phyloP scores from a whole-genome alignment of 2,797 vertebrate species.

The Petrocephalus schoutedeni region DNA sequence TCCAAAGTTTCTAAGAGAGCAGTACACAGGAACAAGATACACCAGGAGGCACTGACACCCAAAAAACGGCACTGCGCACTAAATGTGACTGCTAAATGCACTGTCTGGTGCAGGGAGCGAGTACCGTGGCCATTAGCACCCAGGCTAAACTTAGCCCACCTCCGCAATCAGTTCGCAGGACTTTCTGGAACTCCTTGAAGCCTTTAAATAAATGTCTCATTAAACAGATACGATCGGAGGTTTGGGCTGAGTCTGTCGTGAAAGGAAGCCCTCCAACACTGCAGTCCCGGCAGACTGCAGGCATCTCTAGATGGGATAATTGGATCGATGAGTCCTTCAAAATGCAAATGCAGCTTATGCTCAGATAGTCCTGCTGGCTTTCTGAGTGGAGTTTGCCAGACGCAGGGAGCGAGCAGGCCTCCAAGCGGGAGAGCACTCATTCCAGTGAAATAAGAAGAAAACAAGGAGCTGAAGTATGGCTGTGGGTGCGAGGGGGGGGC shows the following conservation, averaged over 20 bases:
- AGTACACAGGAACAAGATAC: no score
- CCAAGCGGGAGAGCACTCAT: not conserved
- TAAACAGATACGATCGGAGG: conserved; percentile 5
- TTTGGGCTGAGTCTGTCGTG: not conserved
- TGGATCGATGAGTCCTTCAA: conserved; percentile 13
- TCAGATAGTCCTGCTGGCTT: not conserved
- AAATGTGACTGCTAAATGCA: not conserved
- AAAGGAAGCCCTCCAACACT: not conserved
- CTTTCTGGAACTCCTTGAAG: not conserved
- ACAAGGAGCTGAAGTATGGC: not conserved
- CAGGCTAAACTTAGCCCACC: not conserved
- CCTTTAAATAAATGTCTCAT: conserved; percentile 10
- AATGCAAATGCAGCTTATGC: conserved; percentile 8
- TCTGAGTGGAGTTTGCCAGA: not conserved
- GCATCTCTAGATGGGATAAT: conserved; percentile 1
- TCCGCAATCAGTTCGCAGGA: not conserved
- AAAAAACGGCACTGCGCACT: not conserved
- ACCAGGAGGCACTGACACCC: not conserved
- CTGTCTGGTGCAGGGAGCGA: not conserved
- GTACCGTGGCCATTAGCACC: not conserved
- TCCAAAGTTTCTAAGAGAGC: no score
- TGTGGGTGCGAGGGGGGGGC: not conserved
- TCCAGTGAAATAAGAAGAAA: not conserved
- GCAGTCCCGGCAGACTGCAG: not conserved
- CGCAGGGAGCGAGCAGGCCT: not conserved